These are phyloP conservation scores for Cheilosia urbana DNA, from an alignment of 2,888 invertebrate genomes.

Conservation along the genomic window DNA sequence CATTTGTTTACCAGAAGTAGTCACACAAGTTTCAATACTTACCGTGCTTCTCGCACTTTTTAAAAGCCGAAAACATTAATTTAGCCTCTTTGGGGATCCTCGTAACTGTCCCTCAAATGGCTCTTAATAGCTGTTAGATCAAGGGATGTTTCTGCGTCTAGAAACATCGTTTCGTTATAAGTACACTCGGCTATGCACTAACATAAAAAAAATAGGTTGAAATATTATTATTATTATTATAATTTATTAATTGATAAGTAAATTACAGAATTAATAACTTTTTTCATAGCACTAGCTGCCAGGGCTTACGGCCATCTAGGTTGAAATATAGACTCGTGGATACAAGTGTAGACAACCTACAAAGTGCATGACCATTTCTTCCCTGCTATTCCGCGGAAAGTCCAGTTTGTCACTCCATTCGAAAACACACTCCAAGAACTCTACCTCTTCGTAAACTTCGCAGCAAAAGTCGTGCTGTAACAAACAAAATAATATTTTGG, in stretches of 20 bases:
- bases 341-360: conserved; percentile 62
- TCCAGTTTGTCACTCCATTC: conserved; percentile 76
- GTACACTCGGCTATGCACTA: conserved; percentile 79
- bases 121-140: conserved; percentile 71
- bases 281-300: too few relatives aligned
- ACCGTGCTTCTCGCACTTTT: conserved; percentile 79
- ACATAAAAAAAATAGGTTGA: not conserved
- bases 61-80: conserved; percentile 76
- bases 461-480: conserved; percentile 79
- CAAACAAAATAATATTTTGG: not conserved
- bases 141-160: conserved; percentile 76
- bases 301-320: too few relatives aligned
- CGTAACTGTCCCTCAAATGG: conserved; percentile 76
- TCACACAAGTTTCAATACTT: not conserved
- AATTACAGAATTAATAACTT: too few relatives aligned
- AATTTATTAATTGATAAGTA: too few relatives aligned
- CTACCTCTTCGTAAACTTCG: conserved; percentile 78
- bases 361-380: conserved; percentile 77
- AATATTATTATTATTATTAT: too few relatives aligned
- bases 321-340: not conserved
- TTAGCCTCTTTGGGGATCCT: conserved; percentile 70
- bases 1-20: not conserved
- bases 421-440: conserved; percentile 77
- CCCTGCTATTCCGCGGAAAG: conserved; percentile 61
- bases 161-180: conserved; percentile 77